Base-by-base conservation (phyloP, 2,888 invertebrate species). In the Tenthredo distinguenda region DNA sequence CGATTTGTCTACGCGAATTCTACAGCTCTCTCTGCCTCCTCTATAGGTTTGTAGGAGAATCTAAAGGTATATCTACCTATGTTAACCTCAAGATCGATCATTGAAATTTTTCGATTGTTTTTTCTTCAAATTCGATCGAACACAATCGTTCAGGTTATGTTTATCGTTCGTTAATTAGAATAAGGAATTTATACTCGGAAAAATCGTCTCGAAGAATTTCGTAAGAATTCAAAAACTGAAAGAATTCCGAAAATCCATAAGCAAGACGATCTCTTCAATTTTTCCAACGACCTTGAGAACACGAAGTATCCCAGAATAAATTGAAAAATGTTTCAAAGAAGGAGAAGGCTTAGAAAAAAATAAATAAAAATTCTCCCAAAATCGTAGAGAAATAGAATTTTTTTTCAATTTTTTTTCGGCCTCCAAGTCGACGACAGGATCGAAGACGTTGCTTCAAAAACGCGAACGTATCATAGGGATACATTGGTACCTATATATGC, bases 1-100 rank as follows among this genome's bases (percentile, higher is more conserved):
- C 77, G 77, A 77, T 34, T 77, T 50, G 77, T 50, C 50, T 77
- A 47, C 77, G 50, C 12, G 74, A 74, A 74, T 74, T 74, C 74
- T 74, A 68, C 68, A 68, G 68, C 18, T 34, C 4, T 18, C 43
- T 40, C 43, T 40, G 18, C 4, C 18, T n/a, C 0, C 55, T 55
- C 55, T n/a, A n/a, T n/a, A 55, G n/a, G n/a, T 6, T n/a, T n/a
- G 18, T 50, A n/a, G 18, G 18, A 50, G 6, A 55, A n/a, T 34
- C 12, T 18, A 5, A 1, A 15, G 26, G 26, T 1, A 26, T 26
- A 26, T 26, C 2, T 15, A 31, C n/a, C 15, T 18, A 65, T 65
- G 65, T 4, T 2, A 26, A 18, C 0, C 10, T 31, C 2, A 1
- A 31, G 10, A 9, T 10, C 21, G 65, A 18, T 68, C 68, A 1